Evolutionary conservation across 92 coral and sea anemone genomes (phyloP).

Genomic region (Scolanthus callimorphus): DNA sequence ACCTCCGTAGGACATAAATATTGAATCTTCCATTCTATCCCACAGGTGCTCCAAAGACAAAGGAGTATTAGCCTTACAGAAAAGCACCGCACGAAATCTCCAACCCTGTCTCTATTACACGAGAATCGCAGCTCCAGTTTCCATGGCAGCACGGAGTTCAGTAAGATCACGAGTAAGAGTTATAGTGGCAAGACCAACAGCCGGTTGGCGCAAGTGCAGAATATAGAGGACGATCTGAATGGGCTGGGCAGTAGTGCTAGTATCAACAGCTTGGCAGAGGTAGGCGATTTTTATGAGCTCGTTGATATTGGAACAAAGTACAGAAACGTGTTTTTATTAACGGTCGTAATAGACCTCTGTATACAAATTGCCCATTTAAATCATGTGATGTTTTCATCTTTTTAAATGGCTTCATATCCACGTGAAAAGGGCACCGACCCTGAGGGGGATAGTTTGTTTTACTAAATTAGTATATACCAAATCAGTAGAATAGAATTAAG

Average conservation of each 20-base stretch:
- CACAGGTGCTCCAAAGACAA: constrained; percentile 25
- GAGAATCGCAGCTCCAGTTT: constrained; percentile 94
- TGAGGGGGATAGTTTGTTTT: too few relatives aligned
- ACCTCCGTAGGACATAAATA: too few relatives aligned
- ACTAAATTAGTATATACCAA: too few relatives aligned
- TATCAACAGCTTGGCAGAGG: constrained; percentile 59
- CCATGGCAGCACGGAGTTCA: constrained; percentile 88
- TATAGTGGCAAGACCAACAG: constrained; percentile 23
- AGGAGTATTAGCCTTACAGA: constrained; percentile 88
- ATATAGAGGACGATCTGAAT: constrained; percentile 21
- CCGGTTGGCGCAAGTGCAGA: not conserved
- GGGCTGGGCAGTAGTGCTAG: constrained; percentile 37
- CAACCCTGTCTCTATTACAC: constrained; percentile 77
- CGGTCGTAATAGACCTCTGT: too few relatives aligned
- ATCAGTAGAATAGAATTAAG: too few relatives aligned
- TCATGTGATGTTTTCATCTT: too few relatives aligned
- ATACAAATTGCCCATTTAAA: too few relatives aligned
- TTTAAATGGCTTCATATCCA: too few relatives aligned
- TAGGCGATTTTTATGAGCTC: too few relatives aligned
- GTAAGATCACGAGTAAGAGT: constrained; percentile 43
- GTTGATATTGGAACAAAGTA: too few relatives aligned
- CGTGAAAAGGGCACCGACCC: too few relatives aligned
- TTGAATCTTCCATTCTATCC: not conserved
- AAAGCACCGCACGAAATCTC: constrained; percentile 77
- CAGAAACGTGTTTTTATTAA: too few relatives aligned